Conservation (phyloP, 1,140 invertebrate species). For the Trialeurodes vaporariorum region DNA sequence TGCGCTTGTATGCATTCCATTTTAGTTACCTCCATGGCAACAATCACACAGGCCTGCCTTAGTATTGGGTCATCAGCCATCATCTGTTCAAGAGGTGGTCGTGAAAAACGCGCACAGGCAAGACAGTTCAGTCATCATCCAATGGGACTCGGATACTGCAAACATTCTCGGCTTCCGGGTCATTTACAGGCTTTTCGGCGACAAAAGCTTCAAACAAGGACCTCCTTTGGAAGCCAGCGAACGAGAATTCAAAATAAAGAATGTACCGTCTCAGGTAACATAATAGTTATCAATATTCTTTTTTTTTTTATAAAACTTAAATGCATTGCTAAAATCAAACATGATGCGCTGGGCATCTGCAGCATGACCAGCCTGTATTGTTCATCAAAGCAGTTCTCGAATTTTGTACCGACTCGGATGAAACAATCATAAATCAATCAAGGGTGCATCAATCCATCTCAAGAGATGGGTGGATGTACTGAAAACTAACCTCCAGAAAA, state of each 20-base stretch:
- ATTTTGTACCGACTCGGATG: too few species aligned
- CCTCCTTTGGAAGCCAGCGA: slow-evolving; percentile 75
- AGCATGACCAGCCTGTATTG: neutral
- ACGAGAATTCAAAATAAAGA: slow-evolving; percentile 82
- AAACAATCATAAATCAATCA: too few species aligned
- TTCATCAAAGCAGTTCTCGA: slow-evolving; percentile 3
- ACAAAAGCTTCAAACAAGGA: slow-evolving; percentile 77
- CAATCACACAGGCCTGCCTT: slow-evolving; percentile 41
- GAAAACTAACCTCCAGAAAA: too few species aligned
- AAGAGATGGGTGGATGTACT: too few species aligned
- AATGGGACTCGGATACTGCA: slow-evolving; percentile 75
- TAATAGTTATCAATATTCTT: neutral
- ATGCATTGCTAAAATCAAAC: too few species aligned
- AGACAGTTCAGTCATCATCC: slow-evolving; percentile 77
- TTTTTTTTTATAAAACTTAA: too few species aligned
- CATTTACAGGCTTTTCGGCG: slow-evolving; percentile 79
- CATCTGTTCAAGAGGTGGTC: slow-evolving; percentile 49
- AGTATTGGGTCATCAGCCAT: slow-evolving; percentile 51
- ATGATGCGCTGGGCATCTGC: neutral
- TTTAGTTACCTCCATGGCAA: slow-evolving; percentile 1
- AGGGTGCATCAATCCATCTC: too few species aligned
- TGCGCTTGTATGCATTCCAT: too few species aligned
- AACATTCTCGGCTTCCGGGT: slow-evolving; percentile 80
- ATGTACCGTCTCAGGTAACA: slow-evolving; percentile 69
- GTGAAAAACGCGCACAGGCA: slow-evolving; percentile 73